These are phyloP conservation scores for Paguma larvata DNA, from an alignment of 2,797 vertebrate genomes.

Conservation along the genomic window DNA sequence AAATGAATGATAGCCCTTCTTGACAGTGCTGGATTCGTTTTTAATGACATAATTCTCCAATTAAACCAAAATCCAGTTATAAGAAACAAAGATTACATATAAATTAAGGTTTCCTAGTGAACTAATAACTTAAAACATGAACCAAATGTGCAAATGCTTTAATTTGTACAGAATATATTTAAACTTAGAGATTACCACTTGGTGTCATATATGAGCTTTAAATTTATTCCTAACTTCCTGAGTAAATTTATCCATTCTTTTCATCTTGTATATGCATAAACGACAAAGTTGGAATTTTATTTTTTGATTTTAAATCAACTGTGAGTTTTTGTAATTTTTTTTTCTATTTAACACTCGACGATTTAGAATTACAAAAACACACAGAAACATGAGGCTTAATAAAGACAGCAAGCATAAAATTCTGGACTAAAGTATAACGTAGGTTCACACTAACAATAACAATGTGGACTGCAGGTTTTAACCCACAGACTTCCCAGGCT, in stretches of 20 bases:
- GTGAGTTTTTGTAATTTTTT: neutral
- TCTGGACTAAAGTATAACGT: neutral
- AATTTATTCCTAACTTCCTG: neutral
- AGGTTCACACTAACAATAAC: neutral
- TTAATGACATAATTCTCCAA: constrained; percentile 58
- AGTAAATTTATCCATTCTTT: neutral
- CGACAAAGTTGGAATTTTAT: neutral
- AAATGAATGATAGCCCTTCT: neutral
- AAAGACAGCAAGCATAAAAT: neutral
- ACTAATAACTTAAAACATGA: neutral
- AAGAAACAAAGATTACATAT: constrained; percentile 3
- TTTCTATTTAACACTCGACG: neutral
- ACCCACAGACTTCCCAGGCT: neutral
- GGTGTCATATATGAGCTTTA: neutral
- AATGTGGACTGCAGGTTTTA: neutral
- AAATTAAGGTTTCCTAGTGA: neutral
- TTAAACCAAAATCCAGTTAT: constrained; percentile 50
- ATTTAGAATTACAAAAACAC: neutral
- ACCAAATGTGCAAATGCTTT: constrained; percentile 1
- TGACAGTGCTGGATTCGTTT: neutral
- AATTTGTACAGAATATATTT: neutral
- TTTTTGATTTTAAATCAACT: constrained; percentile 56
- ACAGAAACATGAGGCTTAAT: neutral
- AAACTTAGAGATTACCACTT: neutral
- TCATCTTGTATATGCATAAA: neutral